Percentiles rank a stretch among this genome's conserved stretches.
Conservation (phyloP, 2,113 vertebrate species). For the Mixornis gularis region DNA sequence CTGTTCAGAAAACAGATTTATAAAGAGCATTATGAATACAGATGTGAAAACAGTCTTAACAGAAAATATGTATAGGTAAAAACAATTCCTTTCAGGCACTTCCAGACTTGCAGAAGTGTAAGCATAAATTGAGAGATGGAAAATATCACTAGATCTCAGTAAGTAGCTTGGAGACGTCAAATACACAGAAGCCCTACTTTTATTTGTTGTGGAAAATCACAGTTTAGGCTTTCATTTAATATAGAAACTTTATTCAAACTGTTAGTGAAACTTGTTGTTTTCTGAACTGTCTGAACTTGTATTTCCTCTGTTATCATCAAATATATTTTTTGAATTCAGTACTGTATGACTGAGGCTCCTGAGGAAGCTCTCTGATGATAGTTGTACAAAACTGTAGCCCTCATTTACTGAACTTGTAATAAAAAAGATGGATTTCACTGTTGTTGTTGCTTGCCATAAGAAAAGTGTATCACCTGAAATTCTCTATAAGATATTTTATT, state of each 20-base stretch:
- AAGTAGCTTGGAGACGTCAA: background rate
- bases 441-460: background rate
- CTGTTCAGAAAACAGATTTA: background rate
- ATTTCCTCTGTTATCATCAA: background rate
- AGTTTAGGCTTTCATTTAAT: background rate
- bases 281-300: background rate
- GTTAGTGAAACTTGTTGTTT: background rate
- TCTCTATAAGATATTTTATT: background rate
- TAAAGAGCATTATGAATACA: background rate
- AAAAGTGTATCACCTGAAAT: background rate
- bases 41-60: background rate
- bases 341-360: background rate
- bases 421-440: background rate
- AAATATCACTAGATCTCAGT: constrained; percentile 8
- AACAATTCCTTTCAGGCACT: background rate
- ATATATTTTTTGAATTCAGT: background rate
- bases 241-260: background rate
- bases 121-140: background rate
- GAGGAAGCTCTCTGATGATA: background rate
- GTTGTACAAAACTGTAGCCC: background rate
- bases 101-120: constrained; percentile 25
- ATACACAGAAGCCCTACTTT: background rate
- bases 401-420: background rate
- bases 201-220: constrained; percentile 19
- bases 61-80: constrained; percentile 1